Percentiles rank a stretch among this genome's conserved stretches.
These are phyloP conservation scores for Conus canariensis DNA, from an alignment of 2,888 invertebrate species.

Conservation along the genomic window DNA sequence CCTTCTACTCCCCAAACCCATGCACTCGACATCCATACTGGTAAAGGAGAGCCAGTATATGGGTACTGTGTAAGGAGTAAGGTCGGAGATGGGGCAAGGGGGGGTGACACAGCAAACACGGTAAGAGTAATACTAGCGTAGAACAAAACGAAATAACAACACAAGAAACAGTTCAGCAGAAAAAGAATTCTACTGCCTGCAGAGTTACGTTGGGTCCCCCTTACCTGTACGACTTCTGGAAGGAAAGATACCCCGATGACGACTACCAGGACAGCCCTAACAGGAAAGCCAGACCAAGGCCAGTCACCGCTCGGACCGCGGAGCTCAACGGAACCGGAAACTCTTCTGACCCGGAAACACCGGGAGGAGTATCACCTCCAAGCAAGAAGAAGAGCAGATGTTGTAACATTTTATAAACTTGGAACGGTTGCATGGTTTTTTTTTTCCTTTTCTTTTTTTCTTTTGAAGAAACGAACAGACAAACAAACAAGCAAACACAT, in stretches of 20 bases:
- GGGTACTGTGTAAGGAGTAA: too few species aligned
- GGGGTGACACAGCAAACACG: too few species aligned
- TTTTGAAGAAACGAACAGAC: background rate
- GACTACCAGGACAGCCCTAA: constrained; percentile 23
- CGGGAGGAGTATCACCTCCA: background rate
- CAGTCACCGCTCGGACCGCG: background rate
- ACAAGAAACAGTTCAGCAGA: too few species aligned
- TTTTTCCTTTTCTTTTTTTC: background rate
- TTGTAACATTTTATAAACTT: constrained; percentile 5
- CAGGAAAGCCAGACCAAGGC: constrained; percentile 7
- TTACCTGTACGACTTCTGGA: constrained; percentile 34
- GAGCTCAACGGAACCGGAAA: constrained; percentile 14
- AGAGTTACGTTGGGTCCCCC: background rate
- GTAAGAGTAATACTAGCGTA: too few species aligned
- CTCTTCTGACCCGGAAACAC: background rate
- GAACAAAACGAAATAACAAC: too few species aligned
- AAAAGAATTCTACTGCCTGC: background rate
- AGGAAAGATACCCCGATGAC: constrained; percentile 41
- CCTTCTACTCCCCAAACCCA: too few species aligned
- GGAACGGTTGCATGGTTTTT: background rate
- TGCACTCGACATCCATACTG: too few species aligned
- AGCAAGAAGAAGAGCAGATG: background rate
- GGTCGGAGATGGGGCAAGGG: too few species aligned
- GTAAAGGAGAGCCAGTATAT: too few species aligned
- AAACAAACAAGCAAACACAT: too few species aligned